Percentiles rank a stretch among this genome's conserved stretches.
Conservation (phyloP, 2,113 vertebrate species). For the Isurus oxyrinchus region DNA sequence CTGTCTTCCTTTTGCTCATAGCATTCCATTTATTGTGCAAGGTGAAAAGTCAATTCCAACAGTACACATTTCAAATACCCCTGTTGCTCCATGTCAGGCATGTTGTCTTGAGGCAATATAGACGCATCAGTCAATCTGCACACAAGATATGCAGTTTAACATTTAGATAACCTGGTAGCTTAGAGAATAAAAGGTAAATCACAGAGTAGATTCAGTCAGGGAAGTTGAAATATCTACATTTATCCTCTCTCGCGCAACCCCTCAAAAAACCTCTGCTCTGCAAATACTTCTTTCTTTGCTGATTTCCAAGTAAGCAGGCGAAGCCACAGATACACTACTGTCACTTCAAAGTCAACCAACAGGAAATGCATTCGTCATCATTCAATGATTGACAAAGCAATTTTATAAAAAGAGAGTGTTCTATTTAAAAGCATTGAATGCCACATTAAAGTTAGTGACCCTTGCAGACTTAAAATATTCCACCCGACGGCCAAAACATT, state of each 20-base stretch:
- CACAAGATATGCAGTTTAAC: neutral
- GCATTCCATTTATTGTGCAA: neutral
- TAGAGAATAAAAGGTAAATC: neutral
- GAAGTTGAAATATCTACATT: neutral
- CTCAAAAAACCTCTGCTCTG: neutral
- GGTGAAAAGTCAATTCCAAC: neutral
- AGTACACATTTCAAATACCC: neutral
- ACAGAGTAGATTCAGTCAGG: neutral
- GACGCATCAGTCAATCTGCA: neutral
- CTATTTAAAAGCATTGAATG: neutral
- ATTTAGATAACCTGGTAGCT: neutral
- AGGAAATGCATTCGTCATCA: neutral
- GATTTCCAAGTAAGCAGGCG: neutral
- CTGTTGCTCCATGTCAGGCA: neutral
- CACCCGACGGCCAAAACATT: neutral
- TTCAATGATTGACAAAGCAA: neutral
- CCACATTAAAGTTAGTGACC: neutral
- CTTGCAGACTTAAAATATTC: neutral
- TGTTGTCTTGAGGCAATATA: neutral
- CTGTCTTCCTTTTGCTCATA: neutral
- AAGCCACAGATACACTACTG: neutral
- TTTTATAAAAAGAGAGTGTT: neutral
- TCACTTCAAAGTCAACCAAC: neutral
- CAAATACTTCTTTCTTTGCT: neutral
- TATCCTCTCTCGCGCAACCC: neutral